Evolutionary conservation across 1,140 invertebrate genomes (phyloP), one percentile per base, ranked within the genome.

Genomic region (Tyrophagus putrescentiae): DNA sequence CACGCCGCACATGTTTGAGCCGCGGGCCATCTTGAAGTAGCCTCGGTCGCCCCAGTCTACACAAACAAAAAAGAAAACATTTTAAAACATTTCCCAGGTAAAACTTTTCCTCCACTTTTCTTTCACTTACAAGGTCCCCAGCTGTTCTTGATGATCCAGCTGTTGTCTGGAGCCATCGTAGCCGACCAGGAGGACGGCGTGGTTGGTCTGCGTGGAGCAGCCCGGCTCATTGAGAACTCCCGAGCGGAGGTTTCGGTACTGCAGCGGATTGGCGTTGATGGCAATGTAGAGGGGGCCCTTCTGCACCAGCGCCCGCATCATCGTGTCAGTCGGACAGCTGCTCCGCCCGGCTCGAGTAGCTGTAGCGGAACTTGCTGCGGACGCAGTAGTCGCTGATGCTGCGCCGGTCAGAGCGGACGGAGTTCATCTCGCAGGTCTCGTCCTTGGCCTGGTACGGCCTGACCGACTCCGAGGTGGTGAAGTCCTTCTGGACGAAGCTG

Each of bases 1-100:
- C 11, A 95, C 82, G 67, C 90, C 90, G 72, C 90, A 95, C 68
- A 84, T 78, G 71, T 94, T 93, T 1, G 6, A 11, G 13, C 31
- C 53, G 7, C 53, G 11, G 0, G 67, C 60, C 67, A 77, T 75
- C 48, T 67, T 63, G 34, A 76, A 67, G 65, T 75, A 77, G 3
- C 75, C 75, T 18, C 68, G 25, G 54, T 67, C 61, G 48, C 75
- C 75, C 75, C 75, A 77, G 3, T 56, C 56, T 16, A 52, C 44
- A 5, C 85, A n/a, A n/a, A n/a, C n/a, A n/a, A n/a, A n/a, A n/a
- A n/a, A n/a, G n/a, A n/a, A n/a, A n/a, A n/a, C n/a, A n/a, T n/a
- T n/a, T n/a, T n/a, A n/a, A n/a, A n/a, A n/a, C n/a, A n/a, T n/a
- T n/a, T n/a, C n/a, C n/a, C n/a, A n/a, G n/a, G n/a, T n/a, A n/a